Conservation (phyloP, 2,888 invertebrate genomes). For the Caenorhabditis sp. region DNA sequence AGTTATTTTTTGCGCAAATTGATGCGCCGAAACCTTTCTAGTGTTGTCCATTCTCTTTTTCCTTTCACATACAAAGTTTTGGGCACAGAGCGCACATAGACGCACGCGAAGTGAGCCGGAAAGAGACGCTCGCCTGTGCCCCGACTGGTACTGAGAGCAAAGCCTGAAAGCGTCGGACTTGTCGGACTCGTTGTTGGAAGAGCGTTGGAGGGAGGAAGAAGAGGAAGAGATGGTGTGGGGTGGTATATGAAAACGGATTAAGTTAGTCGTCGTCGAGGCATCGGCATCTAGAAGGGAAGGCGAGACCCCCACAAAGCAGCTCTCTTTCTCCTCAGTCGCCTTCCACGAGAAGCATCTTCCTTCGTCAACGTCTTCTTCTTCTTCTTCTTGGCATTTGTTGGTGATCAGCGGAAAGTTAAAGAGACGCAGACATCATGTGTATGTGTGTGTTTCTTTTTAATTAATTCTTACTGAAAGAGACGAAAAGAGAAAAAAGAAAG, state of each 20-base stretch:
- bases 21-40: constrained; percentile 14
- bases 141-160: constrained; percentile 34
- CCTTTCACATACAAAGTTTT: constrained; percentile 27
- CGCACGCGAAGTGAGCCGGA: constrained; percentile 48
- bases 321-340: constrained; percentile 21
- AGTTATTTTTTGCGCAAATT: constrained; percentile 8
- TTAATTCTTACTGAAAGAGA: constrained; percentile 44
- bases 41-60: constrained; percentile 11
- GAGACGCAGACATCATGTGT: constrained; percentile 34
- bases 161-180: constrained; percentile 42
- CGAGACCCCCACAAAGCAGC: constrained; percentile 17
- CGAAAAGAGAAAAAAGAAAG: neutral
- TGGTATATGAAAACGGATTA: constrained; percentile 62
- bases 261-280: constrained; percentile 57
- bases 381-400: neutral
- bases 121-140: constrained; percentile 33
- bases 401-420: neutral
- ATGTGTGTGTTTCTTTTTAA: constrained; percentile 46
- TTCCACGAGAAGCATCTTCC: constrained; percentile 39
- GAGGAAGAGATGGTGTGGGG: constrained; percentile 40
- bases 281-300: constrained; percentile 30
- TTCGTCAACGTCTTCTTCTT: constrained; percentile 33
- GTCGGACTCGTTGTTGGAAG: constrained; percentile 22
- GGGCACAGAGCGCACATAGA: constrained; percentile 29
- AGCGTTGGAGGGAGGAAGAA: constrained; percentile 15